Base-by-base conservation (phyloP, 2,797 vertebrate species). In the Chromobotia macracanthus region DNA sequence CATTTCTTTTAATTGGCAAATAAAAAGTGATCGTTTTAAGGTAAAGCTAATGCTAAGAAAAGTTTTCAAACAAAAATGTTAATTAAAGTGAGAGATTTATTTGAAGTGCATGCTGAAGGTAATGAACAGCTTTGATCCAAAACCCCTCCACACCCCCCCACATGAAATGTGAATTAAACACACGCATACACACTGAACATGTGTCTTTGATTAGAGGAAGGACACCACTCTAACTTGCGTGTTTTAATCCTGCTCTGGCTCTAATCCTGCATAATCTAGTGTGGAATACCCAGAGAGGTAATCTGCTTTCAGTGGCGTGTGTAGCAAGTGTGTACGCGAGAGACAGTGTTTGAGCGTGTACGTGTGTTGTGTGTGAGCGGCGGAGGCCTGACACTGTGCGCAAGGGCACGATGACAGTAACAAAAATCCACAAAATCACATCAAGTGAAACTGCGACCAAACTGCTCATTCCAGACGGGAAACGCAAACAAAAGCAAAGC, bases 241-340 rank as follows among this genome's bases (percentile, higher is more conserved):
- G 80, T 65, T 83, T 86, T 81, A 83, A 86, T 84, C 85, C 85
- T 74, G 75, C 78, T 81, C 75, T 84, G 79, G 75, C 75, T 86
- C 82, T 84, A 86, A 86, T 86, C 83, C 73, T 68, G 76, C 25
- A 86, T 86, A 81, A 86, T 81, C 83, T 86, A 81, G 78, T 82
- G 83, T 84, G 79, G 83, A 86, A 86, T 79, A 81, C 80, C 78
- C 79, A 76, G 75, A 74, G 75, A 77, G 70, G 76, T 84, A 86
- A 86, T 84, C 83, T 83, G 82, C 72, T 84, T 79, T 80, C 50
- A 79, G 81, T 68, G 53, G 74, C 51, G 68, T 82, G 77, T 77
- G 80, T 73, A 67, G 80, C 53, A 48, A 72, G 48, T 18, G 56
- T 82, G 77, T 78, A 50, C 7, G 44, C 50, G 19, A 72, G 44